These are phyloP conservation scores for Rhysida immarginata DNA, from an alignment of 1,140 invertebrate genomes.

Conservation along the genomic window DNA sequence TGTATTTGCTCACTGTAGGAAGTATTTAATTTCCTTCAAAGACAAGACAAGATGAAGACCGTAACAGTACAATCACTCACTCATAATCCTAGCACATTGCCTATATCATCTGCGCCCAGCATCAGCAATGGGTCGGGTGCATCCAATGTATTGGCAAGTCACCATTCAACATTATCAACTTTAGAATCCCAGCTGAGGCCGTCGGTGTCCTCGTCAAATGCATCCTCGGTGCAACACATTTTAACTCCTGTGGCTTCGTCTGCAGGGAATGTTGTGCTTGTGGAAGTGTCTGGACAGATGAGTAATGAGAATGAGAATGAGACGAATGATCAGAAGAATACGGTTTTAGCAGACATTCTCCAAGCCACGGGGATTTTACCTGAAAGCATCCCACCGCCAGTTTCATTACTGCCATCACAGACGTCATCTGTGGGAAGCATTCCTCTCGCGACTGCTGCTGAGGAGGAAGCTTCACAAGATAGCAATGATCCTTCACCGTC, in stretches of 20 bases:
- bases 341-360: constrained; percentile 14
- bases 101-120: no score
- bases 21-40: no score
- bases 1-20: no score
- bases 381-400: background rate
- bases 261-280: background rate
- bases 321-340: constrained; percentile 11
- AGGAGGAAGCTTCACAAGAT: no score
- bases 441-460: background rate
- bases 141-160: no score
- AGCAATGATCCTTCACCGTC: background rate
- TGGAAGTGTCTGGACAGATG: background rate
- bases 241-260: background rate
- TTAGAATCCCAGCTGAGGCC: no score
- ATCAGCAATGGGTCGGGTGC: no score
- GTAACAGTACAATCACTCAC: no score
- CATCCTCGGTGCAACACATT: background rate
- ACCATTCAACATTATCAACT: no score
- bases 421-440: background rate
- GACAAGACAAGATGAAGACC: no score
- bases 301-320: background rate
- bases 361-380: constrained; percentile 15
- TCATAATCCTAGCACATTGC: no score
- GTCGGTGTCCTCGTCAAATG: no score
- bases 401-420: background rate